Base-by-base conservation (phyloP, 2,113 vertebrate species). In the Bothrops jararaca region DNA sequence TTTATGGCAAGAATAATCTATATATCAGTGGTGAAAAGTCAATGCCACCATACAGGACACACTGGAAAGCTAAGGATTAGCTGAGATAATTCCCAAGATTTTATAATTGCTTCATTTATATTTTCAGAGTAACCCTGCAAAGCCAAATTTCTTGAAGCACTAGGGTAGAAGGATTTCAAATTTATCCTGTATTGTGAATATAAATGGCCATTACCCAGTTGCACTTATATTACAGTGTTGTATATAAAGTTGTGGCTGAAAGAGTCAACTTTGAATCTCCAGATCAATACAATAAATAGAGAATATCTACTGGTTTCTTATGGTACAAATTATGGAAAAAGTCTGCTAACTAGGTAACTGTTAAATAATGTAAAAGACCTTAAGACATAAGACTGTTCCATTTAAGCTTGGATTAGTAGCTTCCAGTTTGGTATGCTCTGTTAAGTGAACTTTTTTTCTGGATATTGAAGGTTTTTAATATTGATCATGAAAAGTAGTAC, bases 31-130 rank as follows among this genome's bases (percentile, higher is more conserved):
- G 10, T 10, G 53, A 69, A 90, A 93, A 58, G 2, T 42, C 1
- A 92, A 80, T 54, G 60, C 56, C 89, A 80, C 39, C 22, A 34
- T 87, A 53, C 58, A 11, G 3, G 88, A 39, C 5, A 80, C 22
- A 69, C 92, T 58, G 0, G 9, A 0, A 20, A 0, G 11, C 89
- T 57, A 0, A 0, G 1, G n/a, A 50, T 0, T 50, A 93, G 2
- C 42, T 54, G 39, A 52, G 0, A 2, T 26, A 0, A n/a, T 34
- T 6, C 69, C 86, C 45, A 0, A 12, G 8, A 53, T 45, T 86
- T 93, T 85, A 18, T 89, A 42, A 57, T 34, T 69, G 54, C 42
- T 12, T 12, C 11, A 86, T 4, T 64, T 87, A 64, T 89, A 50
- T 23, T 89, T 86, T 86, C 80, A 60, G 50, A 69, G 15, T 42